These are phyloP conservation scores for Lytechinus variegatus DNA, from an alignment of 35 echinoderm and acorn worm genomes.

Conservation along the genomic window DNA sequence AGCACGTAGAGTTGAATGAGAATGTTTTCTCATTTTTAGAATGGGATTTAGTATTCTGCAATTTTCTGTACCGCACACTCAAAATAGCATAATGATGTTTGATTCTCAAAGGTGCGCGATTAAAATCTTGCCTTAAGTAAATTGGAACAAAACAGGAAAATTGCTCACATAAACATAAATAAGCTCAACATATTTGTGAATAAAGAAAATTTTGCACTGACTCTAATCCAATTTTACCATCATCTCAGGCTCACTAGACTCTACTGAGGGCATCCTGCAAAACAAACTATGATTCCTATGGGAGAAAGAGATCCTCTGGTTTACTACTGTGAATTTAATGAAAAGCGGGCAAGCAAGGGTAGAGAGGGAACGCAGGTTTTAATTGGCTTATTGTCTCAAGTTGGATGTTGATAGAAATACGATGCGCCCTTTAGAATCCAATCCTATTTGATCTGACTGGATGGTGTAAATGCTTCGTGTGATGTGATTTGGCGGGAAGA, in stretches of 20 bases:
- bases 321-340: neutral
- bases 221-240: neutral
- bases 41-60: neutral
- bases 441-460: neutral
- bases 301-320: neutral
- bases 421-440: slow-evolving; percentile 8
- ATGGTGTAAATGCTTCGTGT: neutral
- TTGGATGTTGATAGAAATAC: neutral
- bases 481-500: neutral
- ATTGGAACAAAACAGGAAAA: neutral
- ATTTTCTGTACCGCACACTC: neutral
- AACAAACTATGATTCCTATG: neutral
- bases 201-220: neutral
- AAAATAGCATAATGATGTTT: neutral
- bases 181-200: neutral
- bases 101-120: neutral
- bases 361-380: neutral
- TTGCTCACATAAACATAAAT: neutral
- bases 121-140: neutral
- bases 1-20: too few species aligned
- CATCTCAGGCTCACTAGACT: neutral
- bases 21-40: neutral
- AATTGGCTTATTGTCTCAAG: slow-evolving; percentile 12
- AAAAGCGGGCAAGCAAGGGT: neutral
- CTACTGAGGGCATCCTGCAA: neutral